Percentiles rank a stretch among this genome's conserved stretches.
These are phyloP conservation scores for Spizella passerina DNA, from an alignment of 2,797 vertebrate genomes.

Conservation along the genomic window DNA sequence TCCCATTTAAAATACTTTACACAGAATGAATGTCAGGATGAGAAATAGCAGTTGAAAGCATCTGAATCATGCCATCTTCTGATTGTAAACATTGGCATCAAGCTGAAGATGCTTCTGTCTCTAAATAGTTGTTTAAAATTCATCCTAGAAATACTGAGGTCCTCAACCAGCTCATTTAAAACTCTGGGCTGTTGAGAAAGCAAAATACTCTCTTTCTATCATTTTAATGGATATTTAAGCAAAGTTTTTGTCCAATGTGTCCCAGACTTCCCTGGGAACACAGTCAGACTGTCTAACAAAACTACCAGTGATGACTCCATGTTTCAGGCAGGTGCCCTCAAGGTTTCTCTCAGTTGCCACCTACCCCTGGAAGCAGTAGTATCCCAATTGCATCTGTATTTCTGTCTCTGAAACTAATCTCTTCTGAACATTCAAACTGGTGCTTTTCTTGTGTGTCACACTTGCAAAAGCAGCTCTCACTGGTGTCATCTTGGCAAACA, in stretches of 20 bases:
- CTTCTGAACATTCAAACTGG: neutral
- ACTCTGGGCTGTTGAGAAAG: neutral
- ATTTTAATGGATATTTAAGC: neutral
- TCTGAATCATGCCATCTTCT: neutral
- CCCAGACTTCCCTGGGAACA: neutral
- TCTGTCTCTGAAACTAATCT: neutral
- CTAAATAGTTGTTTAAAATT: neutral
- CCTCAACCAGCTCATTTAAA: neutral
- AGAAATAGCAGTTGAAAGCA: neutral
- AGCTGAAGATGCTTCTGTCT: neutral
- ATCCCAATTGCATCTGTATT: neutral
- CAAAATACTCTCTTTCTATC: neutral
- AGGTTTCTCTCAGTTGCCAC: neutral
- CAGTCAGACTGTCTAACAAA: neutral
- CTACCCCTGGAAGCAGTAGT: neutral
- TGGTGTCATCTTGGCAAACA: neutral
- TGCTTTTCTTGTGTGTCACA: accelerated
- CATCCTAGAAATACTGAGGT: neutral
- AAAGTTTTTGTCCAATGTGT: neutral
- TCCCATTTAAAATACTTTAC: neutral
- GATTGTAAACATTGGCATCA: neutral
- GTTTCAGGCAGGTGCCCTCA: neutral
- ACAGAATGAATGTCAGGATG: neutral
- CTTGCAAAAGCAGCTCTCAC: neutral
- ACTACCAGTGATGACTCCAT: neutral